A percentile compares a stretch with the other conserved stretches of the same genome.
Conservation (phyloP, 1,140 invertebrate genomes). For the Eueides isabella region DNA sequence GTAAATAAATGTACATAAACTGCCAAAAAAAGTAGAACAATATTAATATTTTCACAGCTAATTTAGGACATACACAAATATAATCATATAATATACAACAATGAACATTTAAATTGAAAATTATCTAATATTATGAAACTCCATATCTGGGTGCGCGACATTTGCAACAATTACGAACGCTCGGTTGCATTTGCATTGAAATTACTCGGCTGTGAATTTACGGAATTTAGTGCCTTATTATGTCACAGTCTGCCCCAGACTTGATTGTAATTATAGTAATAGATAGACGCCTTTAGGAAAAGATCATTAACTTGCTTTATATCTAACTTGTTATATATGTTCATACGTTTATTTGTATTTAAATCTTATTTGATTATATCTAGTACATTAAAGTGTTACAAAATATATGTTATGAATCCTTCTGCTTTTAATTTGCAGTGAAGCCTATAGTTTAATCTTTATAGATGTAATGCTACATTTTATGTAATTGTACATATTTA, state of each 20-base stretch:
- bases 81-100: background rate
- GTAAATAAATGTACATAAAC: no score
- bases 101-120: background rate
- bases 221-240: constrained; percentile 21
- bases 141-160: constrained; percentile 1
- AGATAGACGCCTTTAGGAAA: background rate
- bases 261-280: constrained; percentile 3
- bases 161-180: constrained; percentile 3
- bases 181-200: constrained; percentile 14
- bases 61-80: background rate
- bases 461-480: no score
- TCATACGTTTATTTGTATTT: no score
- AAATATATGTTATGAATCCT: no score
- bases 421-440: no score
- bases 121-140: background rate
- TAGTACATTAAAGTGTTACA: no score
- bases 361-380: no score
- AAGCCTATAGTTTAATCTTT: no score
- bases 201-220: constrained; percentile 26
- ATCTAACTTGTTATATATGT: no score
- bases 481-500: no score
- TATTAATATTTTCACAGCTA: background rate
- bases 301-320: no score
- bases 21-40: background rate
- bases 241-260: background rate